Percentiles rank a stretch among this genome's conserved stretches.
phyloP scores from a whole-genome alignment of 2,113 vertebrate species.

The Rhipidura dahli region DNA sequence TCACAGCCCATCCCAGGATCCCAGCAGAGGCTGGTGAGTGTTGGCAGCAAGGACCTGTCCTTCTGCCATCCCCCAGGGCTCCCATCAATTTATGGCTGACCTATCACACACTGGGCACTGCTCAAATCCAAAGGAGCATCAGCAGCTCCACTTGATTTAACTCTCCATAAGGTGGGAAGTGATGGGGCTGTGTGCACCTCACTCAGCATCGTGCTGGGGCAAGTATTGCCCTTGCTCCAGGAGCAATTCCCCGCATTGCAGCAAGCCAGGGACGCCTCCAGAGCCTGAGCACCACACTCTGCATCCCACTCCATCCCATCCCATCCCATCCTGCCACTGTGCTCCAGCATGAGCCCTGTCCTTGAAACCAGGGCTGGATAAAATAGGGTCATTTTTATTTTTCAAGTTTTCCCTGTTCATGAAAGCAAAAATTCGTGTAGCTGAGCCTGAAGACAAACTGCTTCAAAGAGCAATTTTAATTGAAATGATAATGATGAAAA shows the following conservation, averaged over 20 bases:
- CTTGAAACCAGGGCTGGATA: neutral
- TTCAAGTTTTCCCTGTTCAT: neutral
- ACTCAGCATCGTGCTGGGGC: fast-evolving
- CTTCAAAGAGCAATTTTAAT: constrained; percentile 71
- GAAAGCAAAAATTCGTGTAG: neutral
- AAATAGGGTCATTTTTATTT: constrained; percentile 20
- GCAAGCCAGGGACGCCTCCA: neutral
- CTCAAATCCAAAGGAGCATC: neutral
- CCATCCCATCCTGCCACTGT: neutral
- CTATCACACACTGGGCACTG: fast-evolving
- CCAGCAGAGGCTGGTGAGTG: neutral
- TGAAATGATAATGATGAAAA: constrained; percentile 57
- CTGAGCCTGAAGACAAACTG: constrained; percentile 33
- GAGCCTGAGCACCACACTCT: fast-evolving
- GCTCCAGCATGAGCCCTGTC: neutral
- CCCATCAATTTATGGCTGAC: neutral
- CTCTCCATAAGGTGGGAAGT: neutral
- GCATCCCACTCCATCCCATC: neutral
- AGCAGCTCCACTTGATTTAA: neutral
- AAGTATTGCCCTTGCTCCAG: neutral
- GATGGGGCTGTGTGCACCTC: neutral
- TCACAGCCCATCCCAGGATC: neutral
- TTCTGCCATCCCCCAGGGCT: neutral
- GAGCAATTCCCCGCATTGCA: neutral
- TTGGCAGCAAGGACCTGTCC: neutral